Evolutionary conservation across 2,888 invertebrate genomes (phyloP), one percentile per base, ranked within the genome.

Genomic region (Sarcophaga subvicina): DNA sequence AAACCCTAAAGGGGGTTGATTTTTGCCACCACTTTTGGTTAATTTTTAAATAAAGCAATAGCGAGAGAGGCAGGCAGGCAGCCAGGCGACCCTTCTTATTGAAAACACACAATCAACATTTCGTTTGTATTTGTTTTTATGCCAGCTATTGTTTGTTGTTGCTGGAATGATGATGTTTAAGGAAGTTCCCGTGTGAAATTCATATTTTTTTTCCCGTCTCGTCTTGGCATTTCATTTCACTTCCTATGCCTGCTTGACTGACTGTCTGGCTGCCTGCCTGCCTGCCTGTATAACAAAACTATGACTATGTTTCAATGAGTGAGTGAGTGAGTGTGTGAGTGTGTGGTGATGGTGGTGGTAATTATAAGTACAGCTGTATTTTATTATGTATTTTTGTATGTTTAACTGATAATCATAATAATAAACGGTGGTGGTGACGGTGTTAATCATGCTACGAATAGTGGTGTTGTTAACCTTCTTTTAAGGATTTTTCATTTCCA

Each of bases 141-240:
- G 76, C 72, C 77, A 86, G 80, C 20, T 67, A 37, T 80, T 83
- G 78, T 62, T 80, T 80, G 72, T 80, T 75, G 72, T 70, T 83
- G n/a, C 25, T 72, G 1, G 8, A 3, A 8, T 37, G 37, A 37
- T 37, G 37, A 37, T 37, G 37, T 63, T 47, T 69, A 69, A 75
- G 75, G 71, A 64, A 73, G 81, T 87, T 84, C 87, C 87, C 87
- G 87, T 87, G 87, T 87, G 87, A 87, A 87, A 87, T 81, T 87
- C 83, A 70, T 77, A n/a, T 70, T 77, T 83, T 71, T 49, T 82
- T 72, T 67, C 59, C 66, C 37, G 47, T 47, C 27, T 77, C 54
- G 17, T 14, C 17, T 54, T 54, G 14, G 17, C 12, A 14, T 54
- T 54, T 17, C 14, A 54, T 54, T 54, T 54, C 12, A 14, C 12